Percentiles rank a stretch among this genome's conserved stretches.
Evolutionary conservation across 2,888 invertebrate species (phyloP).

Genomic region (Choreutis nemorana): DNA sequence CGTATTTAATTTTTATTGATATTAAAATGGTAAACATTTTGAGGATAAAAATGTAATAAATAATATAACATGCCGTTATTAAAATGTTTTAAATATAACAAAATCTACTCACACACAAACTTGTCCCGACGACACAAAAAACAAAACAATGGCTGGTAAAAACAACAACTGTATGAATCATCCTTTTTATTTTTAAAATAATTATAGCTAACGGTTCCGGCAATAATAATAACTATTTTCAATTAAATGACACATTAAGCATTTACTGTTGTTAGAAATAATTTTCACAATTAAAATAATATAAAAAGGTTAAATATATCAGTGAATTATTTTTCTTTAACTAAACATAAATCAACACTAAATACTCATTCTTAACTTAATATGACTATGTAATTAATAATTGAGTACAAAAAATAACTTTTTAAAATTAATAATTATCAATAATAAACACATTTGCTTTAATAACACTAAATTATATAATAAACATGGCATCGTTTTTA

Average conservation of each 20-base stretch:
- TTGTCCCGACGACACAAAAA: too few relatives aligned
- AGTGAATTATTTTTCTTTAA: conserved; percentile 31
- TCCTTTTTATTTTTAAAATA: conserved; percentile 67
- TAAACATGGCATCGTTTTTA: conserved; percentile 61
- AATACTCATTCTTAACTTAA: too few relatives aligned
- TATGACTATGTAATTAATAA: conserved; percentile 45
- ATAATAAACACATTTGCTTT: conserved; percentile 48
- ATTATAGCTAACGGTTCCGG: conserved; percentile 68
- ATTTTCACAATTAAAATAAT: conserved; percentile 37
- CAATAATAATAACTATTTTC: conserved; percentile 62
- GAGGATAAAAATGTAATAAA: too few relatives aligned
- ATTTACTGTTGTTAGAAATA: conserved; percentile 58
- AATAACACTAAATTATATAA: conserved; percentile 46
- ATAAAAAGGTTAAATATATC: conserved; percentile 57
- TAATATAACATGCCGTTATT: too few relatives aligned
- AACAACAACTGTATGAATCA: conserved; percentile 53
- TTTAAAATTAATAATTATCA: conserved; percentile 59
- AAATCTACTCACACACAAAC: too few relatives aligned
- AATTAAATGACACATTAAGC: conserved; percentile 62
- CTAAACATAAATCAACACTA: conserved; percentile 57
- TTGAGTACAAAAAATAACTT: conserved; percentile 56
- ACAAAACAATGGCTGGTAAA: too few relatives aligned
- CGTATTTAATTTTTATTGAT: too few relatives aligned
- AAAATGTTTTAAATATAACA: too few relatives aligned
- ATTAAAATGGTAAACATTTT: too few relatives aligned